Evolutionary conservation across 2,888 invertebrate species (phyloP), one percentile per base, ranked within the genome.

Genomic region (Trachelus stipa): DNA sequence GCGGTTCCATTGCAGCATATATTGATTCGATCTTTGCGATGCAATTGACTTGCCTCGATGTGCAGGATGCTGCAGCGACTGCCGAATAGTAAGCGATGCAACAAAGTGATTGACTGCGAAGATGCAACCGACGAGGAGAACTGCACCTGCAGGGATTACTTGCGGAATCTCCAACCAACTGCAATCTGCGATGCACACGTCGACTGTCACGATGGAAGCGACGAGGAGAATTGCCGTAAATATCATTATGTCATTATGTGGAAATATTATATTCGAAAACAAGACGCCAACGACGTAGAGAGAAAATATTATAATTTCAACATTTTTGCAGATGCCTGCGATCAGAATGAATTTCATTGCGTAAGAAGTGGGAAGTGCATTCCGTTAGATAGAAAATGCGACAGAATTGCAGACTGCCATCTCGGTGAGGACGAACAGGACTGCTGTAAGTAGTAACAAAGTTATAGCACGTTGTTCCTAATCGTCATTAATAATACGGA

Each of bases 81-180:
- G 78, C 92, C 94, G 0, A 90, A 92, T 34, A 83, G 88, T 3
- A 92, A 94, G 83, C 93, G 94, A 37, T 97, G 97, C 89, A 93
- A 97, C 87, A 94, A 93, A 73, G 92, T 93, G 79, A 91, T 94
- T 31, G 96, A 97, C 87, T 97, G 97, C 89, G 96, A 97, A 91
- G 97, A 97, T 92, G 96, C 95, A 6, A 95, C 95, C 0, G 97
- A 97, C 90, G 97, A 97, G 91, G 88, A 93, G 9, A 92, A 93
- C 79, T 97, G 97, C 88, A 93, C 93, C 0, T 97, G 97, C 87
- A 92, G 92, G n/a, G 96, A 96, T 87, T 95, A 94, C 86, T 91
- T 97, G 73, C 90, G 90, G 77, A 92, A 92, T 30, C 87, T 90
- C 1, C 85, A 93, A 80, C 92, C 94, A 15, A 91, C 92, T 12